Base-by-base conservation (phyloP, 2,113 vertebrate species). In the Bombycilla garrulus region DNA sequence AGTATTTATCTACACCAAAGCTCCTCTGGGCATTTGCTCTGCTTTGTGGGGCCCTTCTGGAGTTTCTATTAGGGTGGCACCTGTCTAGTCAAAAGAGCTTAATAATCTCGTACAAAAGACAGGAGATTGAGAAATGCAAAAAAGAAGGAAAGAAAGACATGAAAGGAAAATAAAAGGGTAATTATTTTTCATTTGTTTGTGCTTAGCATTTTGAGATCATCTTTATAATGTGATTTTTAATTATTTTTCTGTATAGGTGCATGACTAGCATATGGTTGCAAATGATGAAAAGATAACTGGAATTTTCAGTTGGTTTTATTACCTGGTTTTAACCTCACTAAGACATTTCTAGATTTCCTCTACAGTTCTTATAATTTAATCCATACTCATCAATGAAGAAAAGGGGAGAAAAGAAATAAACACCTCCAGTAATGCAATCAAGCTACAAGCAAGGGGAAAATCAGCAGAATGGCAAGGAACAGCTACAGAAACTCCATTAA, bases 351-450 rank as follows among this genome's bases (percentile, higher is more conserved):
- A 81, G n/a, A 85, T 84, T 85, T 95, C 48, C 48, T 84, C 48
- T 58, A 74, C 24, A 69, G 45, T 79, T 90, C 51, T 28, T 85
- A 50, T 35, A 81, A 90, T 45, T 92, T 92, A 89, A 86, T 96
- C 73, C 45, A 71, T 74, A 81, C 22, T 21, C 10, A 31, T 45
- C 73, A 82, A 66, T 47, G 50, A 76, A 19, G 42, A 82, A 94
- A 90, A 89, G 66, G n/a, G 25, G 48, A 86, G 47, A 56, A 85
- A 66, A 93, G 5, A 93, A 96, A 84, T 69, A 86, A 93, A 72
- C 65, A 54, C 42, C 73, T 80, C 33, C 29, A 74, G 48, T 81
- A 95, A 92, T 64, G 29, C 83, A 94, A 6, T 69, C 36, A 48
- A 79, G 44, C 40, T 56, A 81, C 35, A 88, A 45, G 11, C 23